Evolutionary conservation across 2,797 vertebrate genomes (phyloP).

Genomic region (Lepidocolaptes lacrymiger): DNA sequence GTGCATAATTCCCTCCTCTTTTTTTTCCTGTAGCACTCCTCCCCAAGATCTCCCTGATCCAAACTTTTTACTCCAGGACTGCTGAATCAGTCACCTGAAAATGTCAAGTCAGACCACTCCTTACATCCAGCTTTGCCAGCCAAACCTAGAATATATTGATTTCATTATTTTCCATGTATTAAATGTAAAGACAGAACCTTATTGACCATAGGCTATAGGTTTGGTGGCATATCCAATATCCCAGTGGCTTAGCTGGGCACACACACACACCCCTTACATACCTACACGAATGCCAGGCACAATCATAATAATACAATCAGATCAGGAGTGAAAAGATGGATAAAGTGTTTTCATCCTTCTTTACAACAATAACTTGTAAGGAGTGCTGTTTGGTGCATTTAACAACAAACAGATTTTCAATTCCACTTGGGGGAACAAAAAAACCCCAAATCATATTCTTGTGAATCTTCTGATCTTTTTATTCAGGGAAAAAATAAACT

Average conservation of each 20-base stretch:
- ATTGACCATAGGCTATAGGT: neutral
- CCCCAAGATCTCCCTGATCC: neutral
- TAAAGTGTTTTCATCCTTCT: neutral
- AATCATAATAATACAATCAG: no score
- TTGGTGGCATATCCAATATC: neutral
- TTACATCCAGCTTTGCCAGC: neutral
- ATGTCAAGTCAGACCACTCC: neutral
- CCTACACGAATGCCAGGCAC: neutral
- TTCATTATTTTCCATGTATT: neutral
- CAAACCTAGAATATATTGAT: neutral
- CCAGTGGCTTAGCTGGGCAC: neutral
- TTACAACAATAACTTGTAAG: neutral
- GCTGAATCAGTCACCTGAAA: neutral
- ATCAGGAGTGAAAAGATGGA: neutral
- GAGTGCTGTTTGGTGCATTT: neutral
- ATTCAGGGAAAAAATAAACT: neutral
- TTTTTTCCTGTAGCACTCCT: neutral
- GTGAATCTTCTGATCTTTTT: neutral
- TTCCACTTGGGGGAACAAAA: neutral
- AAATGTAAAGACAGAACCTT: neutral
- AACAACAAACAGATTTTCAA: neutral
- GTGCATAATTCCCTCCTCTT: neutral
- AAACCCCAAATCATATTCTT: neutral
- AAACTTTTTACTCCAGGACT: neutral
- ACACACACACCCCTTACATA: rapidly evolving